These are phyloP conservation scores for Drosophila pachea DNA, from an alignment of 1,140 invertebrate species.

Conservation along the genomic window DNA sequence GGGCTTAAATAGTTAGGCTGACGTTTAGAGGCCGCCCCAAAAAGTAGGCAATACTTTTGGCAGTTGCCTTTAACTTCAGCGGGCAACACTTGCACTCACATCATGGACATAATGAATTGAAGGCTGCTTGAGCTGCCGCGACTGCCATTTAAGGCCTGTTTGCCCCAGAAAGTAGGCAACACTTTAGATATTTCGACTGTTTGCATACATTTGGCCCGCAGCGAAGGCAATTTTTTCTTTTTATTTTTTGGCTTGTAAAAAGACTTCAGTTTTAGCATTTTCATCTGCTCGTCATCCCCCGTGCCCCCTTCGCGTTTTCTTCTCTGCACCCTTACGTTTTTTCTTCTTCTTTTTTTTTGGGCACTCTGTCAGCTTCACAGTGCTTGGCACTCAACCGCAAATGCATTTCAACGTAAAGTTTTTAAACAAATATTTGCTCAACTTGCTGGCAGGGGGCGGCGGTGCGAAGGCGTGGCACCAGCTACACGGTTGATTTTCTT, in stretches of 20 bases:
- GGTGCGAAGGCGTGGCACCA: constrained; percentile 8
- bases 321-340: background rate
- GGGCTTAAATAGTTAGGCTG: too few species aligned
- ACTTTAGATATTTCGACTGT: constrained; percentile 44
- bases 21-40: too few species aligned
- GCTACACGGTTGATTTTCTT: constrained; percentile 40
- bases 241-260: constrained; percentile 15
- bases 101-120: too few species aligned
- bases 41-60: too few species aligned
- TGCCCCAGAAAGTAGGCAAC: constrained; percentile 29
- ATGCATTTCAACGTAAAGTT: constrained; percentile 78
- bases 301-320: background rate
- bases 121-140: background rate
- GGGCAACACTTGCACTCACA: too few species aligned
- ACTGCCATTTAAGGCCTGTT: background rate
- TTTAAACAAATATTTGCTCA: constrained; percentile 78
- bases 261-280: constrained; percentile 28
- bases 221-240: constrained; percentile 62
- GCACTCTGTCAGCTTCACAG: constrained; percentile 53
- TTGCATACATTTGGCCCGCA: constrained; percentile 41
- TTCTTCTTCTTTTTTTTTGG: constrained; percentile 39
- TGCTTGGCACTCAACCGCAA: constrained; percentile 74
- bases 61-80: too few species aligned
- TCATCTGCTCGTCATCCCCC: constrained; percentile 11
- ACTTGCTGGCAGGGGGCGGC: constrained; percentile 52